These are phyloP conservation scores for Hyposoter dolosus DNA, from an alignment of 2,888 invertebrate species.

Conservation along the genomic window DNA sequence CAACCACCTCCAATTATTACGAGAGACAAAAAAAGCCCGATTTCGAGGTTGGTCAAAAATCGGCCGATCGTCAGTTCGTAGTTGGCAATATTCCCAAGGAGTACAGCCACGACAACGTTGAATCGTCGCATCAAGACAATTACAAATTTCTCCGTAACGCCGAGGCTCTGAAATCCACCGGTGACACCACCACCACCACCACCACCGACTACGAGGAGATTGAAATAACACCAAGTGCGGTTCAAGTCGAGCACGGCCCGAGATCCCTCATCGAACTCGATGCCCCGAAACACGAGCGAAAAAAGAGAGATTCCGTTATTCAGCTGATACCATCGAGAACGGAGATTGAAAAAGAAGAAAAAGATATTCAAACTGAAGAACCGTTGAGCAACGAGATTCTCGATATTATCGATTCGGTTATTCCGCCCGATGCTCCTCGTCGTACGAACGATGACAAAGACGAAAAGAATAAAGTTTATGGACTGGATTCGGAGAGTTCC, in stretches of 20 bases:
- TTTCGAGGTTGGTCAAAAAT: constrained; percentile 64
- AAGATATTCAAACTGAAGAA: constrained; percentile 78
- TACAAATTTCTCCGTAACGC: constrained; percentile 71
- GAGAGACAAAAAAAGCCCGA: constrained; percentile 72
- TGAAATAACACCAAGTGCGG: constrained; percentile 80
- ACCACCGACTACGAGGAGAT: constrained; percentile 77
- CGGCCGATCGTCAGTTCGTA: constrained; percentile 86
- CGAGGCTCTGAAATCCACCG: constrained; percentile 66
- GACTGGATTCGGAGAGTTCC: constrained; percentile 52
- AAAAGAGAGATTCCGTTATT: constrained; percentile 72
- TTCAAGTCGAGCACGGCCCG: constrained; percentile 85
- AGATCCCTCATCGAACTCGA: constrained; percentile 79
- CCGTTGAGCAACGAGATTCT: constrained; percentile 82
- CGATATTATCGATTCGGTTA: constrained; percentile 81
- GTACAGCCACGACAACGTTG: constrained; percentile 69
- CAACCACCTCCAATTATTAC: constrained; percentile 79
- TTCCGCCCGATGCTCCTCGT: constrained; percentile 71
- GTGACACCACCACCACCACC: not conserved
- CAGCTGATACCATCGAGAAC: constrained; percentile 81
- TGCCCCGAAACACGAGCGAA: constrained; percentile 25
- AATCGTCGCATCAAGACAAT: constrained; percentile 41
- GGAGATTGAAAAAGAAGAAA: constrained; percentile 75
- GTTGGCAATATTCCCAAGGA: constrained; percentile 89
- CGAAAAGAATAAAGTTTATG: constrained; percentile 38
- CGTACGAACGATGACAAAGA: constrained; percentile 20